Evolutionary conservation across 2,888 invertebrate genomes (phyloP), one percentile per base, ranked within the genome.

Genomic region (Hypselothyrea guttata): DNA sequence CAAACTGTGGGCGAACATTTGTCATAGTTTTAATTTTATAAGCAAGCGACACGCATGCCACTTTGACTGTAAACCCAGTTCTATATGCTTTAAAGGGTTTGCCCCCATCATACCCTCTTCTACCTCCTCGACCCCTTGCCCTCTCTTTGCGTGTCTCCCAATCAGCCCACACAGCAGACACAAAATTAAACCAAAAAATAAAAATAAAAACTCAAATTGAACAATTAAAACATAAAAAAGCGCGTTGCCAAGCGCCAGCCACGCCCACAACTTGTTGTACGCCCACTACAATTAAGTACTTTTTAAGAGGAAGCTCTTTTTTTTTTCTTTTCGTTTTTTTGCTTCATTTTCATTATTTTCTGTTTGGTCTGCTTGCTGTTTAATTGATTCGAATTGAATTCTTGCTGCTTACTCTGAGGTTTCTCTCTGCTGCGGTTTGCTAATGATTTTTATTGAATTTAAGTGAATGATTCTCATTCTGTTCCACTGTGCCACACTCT

Each of bases 1-100:
- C 52, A 31, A 34, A 54, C 13, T 22, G 68, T 47, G 44, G 60
- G 66, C 54, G 52, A 52, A 45, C 52, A 68, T 55, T 58, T 63
- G 68, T 68, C 69, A 63, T 52, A 49, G 52, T 56, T 55, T 59
- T 45, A 58, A 64, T 64, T 66, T 48, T 42, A 52, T 55, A 64
- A 64, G 44, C 45, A 58, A 41, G 40, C 33, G 52, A 49, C 51
- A 64, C 51, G 59, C 51, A 58, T 58, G 42, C 31, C 38, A 11
- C 33, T 42, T 38, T n/a, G 30, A 27, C 11, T 30, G 33, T 48
- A 44, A 41, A 57, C 33, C 45, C 54, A 65, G 55, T n/a, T 65
- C 66, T 47, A 55, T 42, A 59, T 27, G 59, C 40, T 46, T 47
- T 41, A 45, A 66, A 67, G 66, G 66, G 66, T 52, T 56, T 52